Percentiles rank a stretch among this genome's conserved stretches.
phyloP scores from a whole-genome alignment of 2,797 vertebrate genomes.

The Graptemys geographica region DNA sequence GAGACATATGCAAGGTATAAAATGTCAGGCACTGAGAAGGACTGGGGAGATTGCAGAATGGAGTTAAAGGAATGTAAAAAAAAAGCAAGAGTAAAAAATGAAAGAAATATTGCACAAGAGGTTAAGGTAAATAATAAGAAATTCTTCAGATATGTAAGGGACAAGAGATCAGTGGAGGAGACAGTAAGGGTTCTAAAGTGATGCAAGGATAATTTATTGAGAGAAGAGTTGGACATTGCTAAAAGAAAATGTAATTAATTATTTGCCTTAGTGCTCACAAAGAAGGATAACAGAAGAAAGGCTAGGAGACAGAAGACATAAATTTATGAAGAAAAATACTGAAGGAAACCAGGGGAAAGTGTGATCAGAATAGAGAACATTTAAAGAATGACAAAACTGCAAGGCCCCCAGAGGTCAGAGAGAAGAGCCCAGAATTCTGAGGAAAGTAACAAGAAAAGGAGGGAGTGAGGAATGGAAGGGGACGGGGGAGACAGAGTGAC shows the following conservation, averaged over 20 bases:
- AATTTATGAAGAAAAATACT: slow-evolving; percentile 23
- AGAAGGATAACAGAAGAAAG: slow-evolving; percentile 26
- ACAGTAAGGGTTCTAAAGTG: slow-evolving; percentile 20
- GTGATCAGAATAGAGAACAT: accelerated
- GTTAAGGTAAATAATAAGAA: slow-evolving; percentile 40
- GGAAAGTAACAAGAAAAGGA: accelerated
- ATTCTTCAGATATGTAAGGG: slow-evolving; percentile 25
- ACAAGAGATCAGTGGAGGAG: slow-evolving; percentile 23
- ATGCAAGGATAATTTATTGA: slow-evolving; percentile 57
- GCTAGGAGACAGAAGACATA: neutral
- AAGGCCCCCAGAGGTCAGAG: neutral
- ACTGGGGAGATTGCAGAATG: neutral
- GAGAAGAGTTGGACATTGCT: neutral
- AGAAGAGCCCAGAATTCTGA: neutral
- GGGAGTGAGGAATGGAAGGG: accelerated
- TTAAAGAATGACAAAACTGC: neutral
- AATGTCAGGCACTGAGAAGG: neutral
- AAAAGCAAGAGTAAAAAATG: slow-evolving; percentile 8
- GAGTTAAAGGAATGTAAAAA: neutral
- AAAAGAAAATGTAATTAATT: slow-evolving; percentile 35
- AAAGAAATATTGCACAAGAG: slow-evolving; percentile 36
- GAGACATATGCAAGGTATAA: neutral
- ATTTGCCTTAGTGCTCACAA: slow-evolving; percentile 61
- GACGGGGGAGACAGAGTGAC: neutral
- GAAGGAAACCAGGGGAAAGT: neutral